Conservation (phyloP, 1,140 invertebrate genomes). For the Drosophila azteca region DNA sequence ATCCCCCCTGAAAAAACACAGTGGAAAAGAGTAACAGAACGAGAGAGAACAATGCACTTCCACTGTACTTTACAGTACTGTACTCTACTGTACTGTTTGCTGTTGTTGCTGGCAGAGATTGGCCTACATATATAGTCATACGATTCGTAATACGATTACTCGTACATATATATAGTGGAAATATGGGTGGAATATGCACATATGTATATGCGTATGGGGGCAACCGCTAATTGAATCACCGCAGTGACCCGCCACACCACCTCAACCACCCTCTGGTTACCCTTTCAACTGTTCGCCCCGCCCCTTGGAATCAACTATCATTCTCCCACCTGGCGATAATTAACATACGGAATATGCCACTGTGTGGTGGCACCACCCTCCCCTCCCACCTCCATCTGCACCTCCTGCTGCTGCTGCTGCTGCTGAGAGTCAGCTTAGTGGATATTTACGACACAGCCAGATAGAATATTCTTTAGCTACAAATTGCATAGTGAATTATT, state of each 20-base stretch:
- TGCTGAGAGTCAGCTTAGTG: conserved; percentile 41
- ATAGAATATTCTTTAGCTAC: conserved; percentile 55
- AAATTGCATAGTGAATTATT: conserved; percentile 78
- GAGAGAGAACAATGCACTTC: conserved; percentile 67
- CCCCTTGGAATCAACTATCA: conserved; percentile 22
- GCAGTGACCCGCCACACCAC: conserved; percentile 18
- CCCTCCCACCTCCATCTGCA: too few relatives aligned
- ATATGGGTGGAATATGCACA: conserved; percentile 28
- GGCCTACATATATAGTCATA: conserved; percentile 49
- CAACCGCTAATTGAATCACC: conserved; percentile 76
- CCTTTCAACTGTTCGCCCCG: conserved; percentile 3
- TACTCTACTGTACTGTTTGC: too few relatives aligned
- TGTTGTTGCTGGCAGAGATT: conserved; percentile 38
- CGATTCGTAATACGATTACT: not conserved
- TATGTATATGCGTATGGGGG: conserved; percentile 46
- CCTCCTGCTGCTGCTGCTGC: not conserved
- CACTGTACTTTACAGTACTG: conserved; percentile 15
- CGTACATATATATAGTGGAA: conserved; percentile 4
- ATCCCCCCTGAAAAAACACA: too few relatives aligned
- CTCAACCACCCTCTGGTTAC: not conserved
- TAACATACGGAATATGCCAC: conserved; percentile 60
- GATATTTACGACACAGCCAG: conserved; percentile 53
- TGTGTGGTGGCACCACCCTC: too few relatives aligned
- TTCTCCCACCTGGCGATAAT: conserved; percentile 61
- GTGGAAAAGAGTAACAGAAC: conserved; percentile 44